Conservation (phyloP, 92 coral and sea anemone genomes). For the Porites divaricata region DNA sequence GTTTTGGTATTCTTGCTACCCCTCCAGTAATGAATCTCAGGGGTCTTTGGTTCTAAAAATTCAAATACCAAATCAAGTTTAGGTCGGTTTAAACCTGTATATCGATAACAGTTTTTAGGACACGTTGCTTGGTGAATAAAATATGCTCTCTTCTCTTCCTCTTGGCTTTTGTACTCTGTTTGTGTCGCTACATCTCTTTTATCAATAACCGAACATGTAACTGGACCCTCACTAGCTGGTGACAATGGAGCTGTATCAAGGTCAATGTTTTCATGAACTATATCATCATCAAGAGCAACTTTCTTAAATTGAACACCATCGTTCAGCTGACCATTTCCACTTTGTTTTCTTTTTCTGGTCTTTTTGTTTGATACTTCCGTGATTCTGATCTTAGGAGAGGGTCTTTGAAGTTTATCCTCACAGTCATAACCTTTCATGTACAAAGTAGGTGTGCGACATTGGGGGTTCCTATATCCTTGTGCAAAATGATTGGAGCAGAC, state of each 20-base stretch:
- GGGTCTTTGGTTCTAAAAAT: slow-evolving; percentile 48
- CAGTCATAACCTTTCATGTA: slow-evolving; percentile 67
- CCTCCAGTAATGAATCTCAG: slow-evolving; percentile 55
- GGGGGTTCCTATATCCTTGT: slow-evolving; percentile 50
- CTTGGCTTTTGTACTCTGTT: slow-evolving; percentile 34
- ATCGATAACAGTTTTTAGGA: slow-evolving; percentile 51
- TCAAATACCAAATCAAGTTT: slow-evolving; percentile 52
- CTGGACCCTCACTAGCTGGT: slow-evolving; percentile 10
- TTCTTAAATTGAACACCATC: slow-evolving; percentile 19
- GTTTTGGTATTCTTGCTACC: slow-evolving; percentile 55
- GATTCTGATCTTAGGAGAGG: slow-evolving; percentile 44
- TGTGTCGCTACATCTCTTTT: slow-evolving; percentile 26
- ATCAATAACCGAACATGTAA: not conserved
- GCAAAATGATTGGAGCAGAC: slow-evolving; percentile 63
- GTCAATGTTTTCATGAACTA: slow-evolving; percentile 2
- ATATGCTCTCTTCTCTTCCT: slow-evolving; percentile 46
- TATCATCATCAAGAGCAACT: not conserved
- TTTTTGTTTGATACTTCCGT: slow-evolving; percentile 3
- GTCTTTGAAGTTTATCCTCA: slow-evolving; percentile 51
- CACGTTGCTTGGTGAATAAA: slow-evolving; percentile 63
- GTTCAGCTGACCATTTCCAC: not conserved
- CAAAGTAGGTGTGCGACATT: slow-evolving; percentile 60
- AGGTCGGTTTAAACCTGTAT: slow-evolving; percentile 42
- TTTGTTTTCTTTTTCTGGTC: slow-evolving; percentile 3
- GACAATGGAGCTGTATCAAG: not conserved